These are phyloP conservation scores for Polydesmus complanatus DNA, from an alignment of 2,888 invertebrate species.

Conservation along the genomic window DNA sequence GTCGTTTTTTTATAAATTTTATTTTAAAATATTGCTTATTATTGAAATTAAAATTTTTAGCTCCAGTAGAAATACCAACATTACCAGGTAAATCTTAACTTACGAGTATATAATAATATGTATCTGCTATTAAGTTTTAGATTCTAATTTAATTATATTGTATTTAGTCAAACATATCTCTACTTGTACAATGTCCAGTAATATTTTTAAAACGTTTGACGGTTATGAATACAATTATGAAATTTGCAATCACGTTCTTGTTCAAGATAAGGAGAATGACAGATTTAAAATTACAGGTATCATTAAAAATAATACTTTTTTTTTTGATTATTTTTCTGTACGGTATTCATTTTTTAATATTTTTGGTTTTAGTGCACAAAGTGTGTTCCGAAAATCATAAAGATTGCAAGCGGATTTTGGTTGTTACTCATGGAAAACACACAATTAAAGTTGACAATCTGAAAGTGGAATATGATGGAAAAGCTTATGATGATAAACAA, in stretches of 20 bases:
- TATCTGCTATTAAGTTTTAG: no score
- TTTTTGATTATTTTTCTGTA: neutral
- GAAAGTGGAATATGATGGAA: slow-evolving; percentile 50
- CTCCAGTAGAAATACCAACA: no score
- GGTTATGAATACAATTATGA: slow-evolving; percentile 62
- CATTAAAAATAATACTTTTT: slow-evolving; percentile 3
- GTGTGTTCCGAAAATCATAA: slow-evolving; percentile 40
- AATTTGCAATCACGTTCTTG: slow-evolving; percentile 63
- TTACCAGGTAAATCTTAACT: no score
- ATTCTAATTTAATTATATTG: no score
- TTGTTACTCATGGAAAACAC: slow-evolving; percentile 47
- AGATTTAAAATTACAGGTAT: slow-evolving; percentile 52
- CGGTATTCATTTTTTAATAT: neutral
- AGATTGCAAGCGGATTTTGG: slow-evolving; percentile 47
- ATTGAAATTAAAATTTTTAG: neutral
- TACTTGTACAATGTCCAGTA: slow-evolving; percentile 61
- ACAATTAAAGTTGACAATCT: slow-evolving; percentile 45
- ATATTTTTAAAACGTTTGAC: slow-evolving; percentile 66
- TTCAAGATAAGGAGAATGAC: slow-evolving; percentile 49
- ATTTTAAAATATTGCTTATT: neutral
- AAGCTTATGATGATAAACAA: slow-evolving; percentile 29
- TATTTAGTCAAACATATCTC: no score
- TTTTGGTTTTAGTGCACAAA: slow-evolving; percentile 42
- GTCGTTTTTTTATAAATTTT: slow-evolving; percentile 4
- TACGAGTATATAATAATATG: no score